These are phyloP conservation scores for Garra rufa DNA, from an alignment of 2,113 vertebrate species.

Conservation along the genomic window DNA sequence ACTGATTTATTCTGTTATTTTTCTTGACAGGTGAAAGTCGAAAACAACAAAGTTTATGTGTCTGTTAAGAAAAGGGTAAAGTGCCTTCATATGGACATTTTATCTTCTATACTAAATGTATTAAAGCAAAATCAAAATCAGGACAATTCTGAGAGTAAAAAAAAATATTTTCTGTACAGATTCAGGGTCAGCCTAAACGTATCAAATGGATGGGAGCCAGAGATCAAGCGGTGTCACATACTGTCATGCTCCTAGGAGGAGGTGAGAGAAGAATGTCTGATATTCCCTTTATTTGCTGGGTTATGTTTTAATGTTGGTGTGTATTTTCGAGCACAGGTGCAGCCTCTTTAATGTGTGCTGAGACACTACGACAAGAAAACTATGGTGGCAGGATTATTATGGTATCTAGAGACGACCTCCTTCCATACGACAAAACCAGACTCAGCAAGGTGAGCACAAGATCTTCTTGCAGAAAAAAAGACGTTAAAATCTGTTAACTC, in stretches of 20 bases:
- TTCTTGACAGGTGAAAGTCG: conserved; percentile 78
- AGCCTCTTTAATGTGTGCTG: conserved; percentile 82
- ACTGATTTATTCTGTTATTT: neutral
- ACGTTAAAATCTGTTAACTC: neutral
- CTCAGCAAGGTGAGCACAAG: conserved; percentile 82
- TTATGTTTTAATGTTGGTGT: neutral
- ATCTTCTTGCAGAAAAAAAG: neutral
- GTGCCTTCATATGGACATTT: neutral
- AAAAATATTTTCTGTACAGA: conserved; percentile 64
- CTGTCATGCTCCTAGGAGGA: conserved; percentile 75
- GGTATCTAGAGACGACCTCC: conserved; percentile 77
- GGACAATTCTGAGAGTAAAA: neutral
- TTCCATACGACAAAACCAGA: conserved; percentile 83
- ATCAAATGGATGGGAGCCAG: conserved; percentile 72
- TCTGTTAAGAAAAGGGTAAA: conserved; percentile 78
- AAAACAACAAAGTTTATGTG: conserved; percentile 80
- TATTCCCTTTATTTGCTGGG: neutral
- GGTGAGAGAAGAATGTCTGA: conserved; percentile 63
- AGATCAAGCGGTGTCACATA: conserved; percentile 66
- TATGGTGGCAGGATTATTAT: conserved; percentile 83
- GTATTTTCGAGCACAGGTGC: conserved; percentile 70
- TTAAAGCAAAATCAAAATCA: neutral
- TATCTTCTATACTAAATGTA: neutral
- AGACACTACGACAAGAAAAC: conserved; percentile 83
- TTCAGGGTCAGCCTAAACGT: conserved; percentile 69